Percentiles rank a stretch among this genome's conserved stretches.
Evolutionary conservation across 2,113 vertebrate species (phyloP).

Genomic region (Copsychus sechellarum): DNA sequence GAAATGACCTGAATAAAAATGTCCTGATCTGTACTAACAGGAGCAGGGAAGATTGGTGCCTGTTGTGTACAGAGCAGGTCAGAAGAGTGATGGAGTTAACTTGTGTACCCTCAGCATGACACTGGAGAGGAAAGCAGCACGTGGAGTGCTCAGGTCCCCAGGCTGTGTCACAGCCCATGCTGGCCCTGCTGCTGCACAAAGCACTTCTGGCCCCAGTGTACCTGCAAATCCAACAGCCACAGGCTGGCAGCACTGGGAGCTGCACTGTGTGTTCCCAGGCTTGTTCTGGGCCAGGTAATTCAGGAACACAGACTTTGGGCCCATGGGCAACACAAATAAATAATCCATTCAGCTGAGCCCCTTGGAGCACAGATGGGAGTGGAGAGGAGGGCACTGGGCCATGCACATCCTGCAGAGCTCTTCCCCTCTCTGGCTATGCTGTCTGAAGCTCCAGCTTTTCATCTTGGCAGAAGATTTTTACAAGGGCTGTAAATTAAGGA

Average conservation of each 20-base stretch:
- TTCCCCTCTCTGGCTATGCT: neutral
- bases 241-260: accelerated
- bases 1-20: neutral
- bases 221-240: neutral
- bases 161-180: neutral
- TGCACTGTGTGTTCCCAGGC: neutral
- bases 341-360: neutral
- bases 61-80: neutral
- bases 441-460: conserved; percentile 58
- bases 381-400: neutral
- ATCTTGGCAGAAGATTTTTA: conserved; percentile 62
- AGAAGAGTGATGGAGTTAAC: neutral
- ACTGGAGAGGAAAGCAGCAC: neutral
- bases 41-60: neutral
- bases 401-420: neutral
- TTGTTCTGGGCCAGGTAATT: neutral
- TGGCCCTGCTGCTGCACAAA: neutral
- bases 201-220: accelerated
- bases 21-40: neutral
- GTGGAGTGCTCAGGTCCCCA: neutral
- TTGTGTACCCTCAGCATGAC: neutral
- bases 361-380: neutral
- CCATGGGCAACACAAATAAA: neutral
- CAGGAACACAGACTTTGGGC: neutral
- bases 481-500: conserved; percentile 62